A percentile compares a stretch with the other conserved stretches of the same genome.
Conservation (phyloP, 2,888 invertebrate species). For the Epirrhoe alternata region DNA sequence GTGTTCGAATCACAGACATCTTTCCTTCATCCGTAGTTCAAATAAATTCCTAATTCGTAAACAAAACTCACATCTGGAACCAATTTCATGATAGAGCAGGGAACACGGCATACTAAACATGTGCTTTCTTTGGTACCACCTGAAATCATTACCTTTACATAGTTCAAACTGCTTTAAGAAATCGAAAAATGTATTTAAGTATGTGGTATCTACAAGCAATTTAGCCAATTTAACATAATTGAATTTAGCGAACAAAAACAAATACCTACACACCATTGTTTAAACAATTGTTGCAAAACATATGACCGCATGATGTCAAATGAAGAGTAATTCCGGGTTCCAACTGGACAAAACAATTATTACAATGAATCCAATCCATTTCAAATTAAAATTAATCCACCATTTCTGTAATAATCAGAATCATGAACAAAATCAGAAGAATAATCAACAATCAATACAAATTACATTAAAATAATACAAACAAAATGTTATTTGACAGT, state of each 20-base stretch:
- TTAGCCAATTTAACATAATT: too few relatives aligned
- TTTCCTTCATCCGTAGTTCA: too few relatives aligned
- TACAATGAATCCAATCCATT: constrained; percentile 84
- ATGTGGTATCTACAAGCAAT: too few relatives aligned
- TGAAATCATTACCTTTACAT: constrained; percentile 48
- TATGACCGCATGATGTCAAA: constrained; percentile 83
- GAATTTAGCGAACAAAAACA: constrained; percentile 16
- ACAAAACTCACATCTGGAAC: constrained; percentile 70
- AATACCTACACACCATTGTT: constrained; percentile 65
- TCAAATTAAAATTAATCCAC: constrained; percentile 30
- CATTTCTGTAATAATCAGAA: constrained; percentile 27
- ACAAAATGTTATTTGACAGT: constrained; percentile 8
- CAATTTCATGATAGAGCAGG: constrained; percentile 78
- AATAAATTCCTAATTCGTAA: not conserved
- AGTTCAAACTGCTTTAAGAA: too few relatives aligned
- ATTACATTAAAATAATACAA: not conserved
- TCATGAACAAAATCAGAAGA: too few relatives aligned
- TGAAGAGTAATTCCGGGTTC: constrained; percentile 74
- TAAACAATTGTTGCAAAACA: constrained; percentile 81
- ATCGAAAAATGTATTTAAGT: too few relatives aligned
- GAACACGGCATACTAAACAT: constrained; percentile 75
- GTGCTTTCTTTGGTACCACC: constrained; percentile 74
- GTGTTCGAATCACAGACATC: too few relatives aligned
- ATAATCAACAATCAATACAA: not conserved
- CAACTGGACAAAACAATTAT: constrained; percentile 79